A percentile compares a stretch with the other conserved stretches of the same genome.
These are phyloP conservation scores for Myocastor coypus DNA, from an alignment of 2,113 vertebrate genomes.

Conservation along the genomic window DNA sequence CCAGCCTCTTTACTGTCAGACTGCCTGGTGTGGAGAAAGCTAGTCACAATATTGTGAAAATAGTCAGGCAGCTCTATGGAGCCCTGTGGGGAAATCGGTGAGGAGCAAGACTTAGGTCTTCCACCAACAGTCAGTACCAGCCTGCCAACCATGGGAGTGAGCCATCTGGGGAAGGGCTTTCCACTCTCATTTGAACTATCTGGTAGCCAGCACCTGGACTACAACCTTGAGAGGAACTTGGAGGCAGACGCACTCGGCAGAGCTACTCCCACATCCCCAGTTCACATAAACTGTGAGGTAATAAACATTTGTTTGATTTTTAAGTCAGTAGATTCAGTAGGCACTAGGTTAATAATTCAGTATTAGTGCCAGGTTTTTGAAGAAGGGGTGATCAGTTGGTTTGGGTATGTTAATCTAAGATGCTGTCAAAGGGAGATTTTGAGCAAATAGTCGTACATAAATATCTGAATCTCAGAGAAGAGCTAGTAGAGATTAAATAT, in stretches of 20 bases:
- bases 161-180: not conserved
- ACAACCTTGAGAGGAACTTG: not conserved
- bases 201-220: not conserved
- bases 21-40: not conserved
- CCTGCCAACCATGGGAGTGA: not conserved
- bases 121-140: not conserved
- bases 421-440: not conserved
- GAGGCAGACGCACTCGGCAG: not conserved
- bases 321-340: not conserved
- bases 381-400: not conserved
- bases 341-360: not conserved
- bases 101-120: not conserved
- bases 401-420: slow-evolving; percentile 36
- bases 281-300: not conserved
- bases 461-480: not conserved
- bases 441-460: not conserved
- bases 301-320: not conserved
- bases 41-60: not conserved
- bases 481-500: not conserved
- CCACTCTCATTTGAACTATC: not conserved
- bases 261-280: not conserved
- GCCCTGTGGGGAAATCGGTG: not conserved
- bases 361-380: not conserved
- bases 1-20: not conserved
- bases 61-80: not conserved